Evolutionary conservation across 2,888 invertebrate species (phyloP), one percentile per base, ranked within the genome.

Genomic region (Eupithecia subumbrata): DNA sequence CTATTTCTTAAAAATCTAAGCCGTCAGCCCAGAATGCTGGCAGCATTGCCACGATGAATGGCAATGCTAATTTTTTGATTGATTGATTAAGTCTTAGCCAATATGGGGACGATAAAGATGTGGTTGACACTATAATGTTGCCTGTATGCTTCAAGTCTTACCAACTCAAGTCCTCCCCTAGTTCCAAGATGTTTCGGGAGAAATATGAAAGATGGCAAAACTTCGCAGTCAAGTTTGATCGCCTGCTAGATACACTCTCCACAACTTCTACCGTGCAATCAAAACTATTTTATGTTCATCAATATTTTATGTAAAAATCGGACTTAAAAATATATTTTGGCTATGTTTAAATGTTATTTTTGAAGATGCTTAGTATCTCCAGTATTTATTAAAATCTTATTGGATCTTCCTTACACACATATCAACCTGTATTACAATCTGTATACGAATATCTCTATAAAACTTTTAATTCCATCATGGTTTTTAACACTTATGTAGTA

Each of bases 191-290:
- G 25, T 37, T 68, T 14, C 68, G 25, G 37, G 37, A 11, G 40
- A 40, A 43, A 68, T 68, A 68, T 40, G 37, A 66, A 66, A 68
- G 43, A 45, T 68, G 5, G 12, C 22, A 14, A 72, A 79, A 78
- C 69, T 78, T 79, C 30, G 72, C 60, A 71, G 63, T 64, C 66
- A 76, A 79, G 79, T 78, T 79, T 73, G 75, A 79, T 76, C 73
- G 76, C 68, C 79, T 72, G 71, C 76, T 69, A 40, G 76, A 64
- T 76, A 76, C 75, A 76, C 74, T 71, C 67, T 37, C 34, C n/a
- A 22, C 7, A 68, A 68, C 25, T 68, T 68, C 37, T 45, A 45
- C 16, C 43, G 43, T 68, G 22, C 25, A 18, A 43, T 68, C 43
- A 43, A 43, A 68, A 68, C 43, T 68, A 14, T 68, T 68, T 45